Evolutionary conservation across 92 coral and sea anemone genomes (phyloP), one percentile per base, ranked within the genome.

Genomic region (Heteractis magnifica): DNA sequence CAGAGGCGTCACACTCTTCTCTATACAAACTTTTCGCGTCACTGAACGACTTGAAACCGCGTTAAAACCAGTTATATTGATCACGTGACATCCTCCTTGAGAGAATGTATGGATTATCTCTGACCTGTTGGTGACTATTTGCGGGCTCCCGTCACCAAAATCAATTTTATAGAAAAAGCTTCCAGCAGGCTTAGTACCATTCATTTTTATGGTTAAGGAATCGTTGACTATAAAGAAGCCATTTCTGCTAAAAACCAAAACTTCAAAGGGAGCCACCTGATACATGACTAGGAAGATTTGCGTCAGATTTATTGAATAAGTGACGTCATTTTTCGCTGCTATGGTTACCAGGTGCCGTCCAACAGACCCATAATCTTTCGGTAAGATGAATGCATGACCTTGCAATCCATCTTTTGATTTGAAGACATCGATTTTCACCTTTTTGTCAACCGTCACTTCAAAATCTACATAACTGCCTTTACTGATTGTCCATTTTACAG

Each of bases 121-220:
- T 41, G 92, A 71, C 62, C 48, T 48, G 48, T 77, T 85, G 21
- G 89, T 86, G 12, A 56, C 48, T 19, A 70, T 73, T 14, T 5
- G 87, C 58, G 85, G 79, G 74, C 95, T 92, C 34, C 71, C 81
- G 34, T 92, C 95, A 49, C 95, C 89, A 75, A 79, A 92, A 19
- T 72, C 80, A 10, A 89, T 85, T 11, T 34, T 20, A 72, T 83
- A 92, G 21, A 86, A 65, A 16, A 83, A 83, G 78, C 65, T 77
- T 49, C 70, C 76, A 20, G 18, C 87, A 16, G 86, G 76, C 65
- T 71, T 83, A 18, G 59, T 64, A 49, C 81, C 86, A 12, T 85
- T 78, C 51, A 89, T 64, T 14, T 81, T 83, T 55, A 89, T 18
- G 41, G 78, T 81, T 14, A 92, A 56, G 4, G 92, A 82, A 58